phyloP scores from a whole-genome alignment of 2,797 vertebrate species.

The Malurus leucopterus region DNA sequence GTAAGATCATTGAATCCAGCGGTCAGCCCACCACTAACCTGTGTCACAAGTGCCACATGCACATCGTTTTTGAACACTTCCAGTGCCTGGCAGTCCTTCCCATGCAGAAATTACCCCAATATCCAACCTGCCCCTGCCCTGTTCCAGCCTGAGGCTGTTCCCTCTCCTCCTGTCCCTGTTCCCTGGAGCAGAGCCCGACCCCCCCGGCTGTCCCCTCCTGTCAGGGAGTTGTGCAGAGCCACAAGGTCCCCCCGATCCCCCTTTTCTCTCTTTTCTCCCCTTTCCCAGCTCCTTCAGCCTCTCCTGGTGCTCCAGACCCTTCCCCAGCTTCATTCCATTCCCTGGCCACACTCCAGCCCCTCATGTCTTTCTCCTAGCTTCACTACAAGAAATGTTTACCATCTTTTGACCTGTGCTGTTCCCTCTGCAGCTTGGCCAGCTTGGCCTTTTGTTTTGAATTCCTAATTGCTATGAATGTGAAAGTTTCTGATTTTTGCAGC shows the following conservation, averaged over 20 bases:
- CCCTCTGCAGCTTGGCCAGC: neutral
- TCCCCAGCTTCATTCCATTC: rapidly evolving
- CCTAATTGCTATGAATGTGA: neutral
- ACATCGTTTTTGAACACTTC: rapidly evolving
- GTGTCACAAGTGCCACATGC: neutral
- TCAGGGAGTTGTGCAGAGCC: neutral
- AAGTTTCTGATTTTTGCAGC: neutral
- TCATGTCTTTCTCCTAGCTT: neutral
- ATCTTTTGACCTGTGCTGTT: neutral
- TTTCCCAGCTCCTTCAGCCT: neutral
- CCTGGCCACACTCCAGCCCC: rapidly evolving
- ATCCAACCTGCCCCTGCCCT: rapidly evolving
- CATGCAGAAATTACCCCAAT: rapidly evolving
- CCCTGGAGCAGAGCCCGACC: neutral
- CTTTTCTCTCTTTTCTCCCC: neutral
- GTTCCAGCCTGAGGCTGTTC: rapidly evolving
- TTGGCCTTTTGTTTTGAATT: neutral
- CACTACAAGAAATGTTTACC: neutral
- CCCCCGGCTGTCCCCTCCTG: neutral
- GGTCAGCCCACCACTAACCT: rapidly evolving
- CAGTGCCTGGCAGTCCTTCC: neutral
- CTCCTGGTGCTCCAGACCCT: neutral
- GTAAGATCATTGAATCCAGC: neutral
- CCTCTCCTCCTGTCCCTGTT: neutral
- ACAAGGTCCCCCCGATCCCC: neutral